Percentiles rank a stretch among this genome's conserved stretches.
These are phyloP conservation scores for Agapornis canus DNA, from an alignment of 2,797 vertebrate species.

Conservation along the genomic window DNA sequence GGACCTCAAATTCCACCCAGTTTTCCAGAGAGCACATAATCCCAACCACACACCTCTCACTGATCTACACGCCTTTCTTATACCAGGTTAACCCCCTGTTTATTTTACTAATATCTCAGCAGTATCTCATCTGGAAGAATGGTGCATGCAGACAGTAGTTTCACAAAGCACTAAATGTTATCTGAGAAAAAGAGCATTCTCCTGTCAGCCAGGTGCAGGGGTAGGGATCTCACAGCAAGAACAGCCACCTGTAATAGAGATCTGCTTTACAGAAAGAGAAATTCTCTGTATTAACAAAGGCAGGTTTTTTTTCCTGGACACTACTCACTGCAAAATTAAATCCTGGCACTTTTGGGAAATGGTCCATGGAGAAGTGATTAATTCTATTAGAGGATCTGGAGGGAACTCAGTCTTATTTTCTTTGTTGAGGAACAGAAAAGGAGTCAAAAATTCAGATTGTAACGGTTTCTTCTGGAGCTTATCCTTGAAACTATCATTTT, in stretches of 20 bases:
- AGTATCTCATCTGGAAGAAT: not conserved
- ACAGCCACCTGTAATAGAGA: not conserved
- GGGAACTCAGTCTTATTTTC: not conserved
- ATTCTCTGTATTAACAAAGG: not conserved
- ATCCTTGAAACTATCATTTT: not conserved
- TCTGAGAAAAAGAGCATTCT: not conserved
- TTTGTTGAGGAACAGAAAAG: not conserved
- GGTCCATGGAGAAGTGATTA: slow-evolving; percentile 15
- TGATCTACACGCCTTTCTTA: too few species aligned
- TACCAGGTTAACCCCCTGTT: not conserved
- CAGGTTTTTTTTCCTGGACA: not conserved
- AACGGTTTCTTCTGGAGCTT: not conserved
- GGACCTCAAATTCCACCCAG: not conserved
- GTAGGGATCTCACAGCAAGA: not conserved
- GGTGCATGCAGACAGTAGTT: not conserved
- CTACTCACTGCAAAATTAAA: slow-evolving; percentile 20
- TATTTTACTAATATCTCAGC: not conserved
- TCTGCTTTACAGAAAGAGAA: not conserved
- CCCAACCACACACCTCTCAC: not conserved
- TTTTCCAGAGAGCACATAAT: not conserved
- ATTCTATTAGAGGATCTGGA: slow-evolving; percentile 3
- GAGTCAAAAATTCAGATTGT: not conserved
- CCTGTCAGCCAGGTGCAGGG: not conserved
- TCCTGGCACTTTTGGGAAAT: slow-evolving; percentile 6
- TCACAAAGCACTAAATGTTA: not conserved